A percentile compares a stretch with the other conserved stretches of the same genome.
These are phyloP conservation scores for Urocyon cinereoargenteus DNA, from an alignment of 2,797 vertebrate species.

Conservation along the genomic window DNA sequence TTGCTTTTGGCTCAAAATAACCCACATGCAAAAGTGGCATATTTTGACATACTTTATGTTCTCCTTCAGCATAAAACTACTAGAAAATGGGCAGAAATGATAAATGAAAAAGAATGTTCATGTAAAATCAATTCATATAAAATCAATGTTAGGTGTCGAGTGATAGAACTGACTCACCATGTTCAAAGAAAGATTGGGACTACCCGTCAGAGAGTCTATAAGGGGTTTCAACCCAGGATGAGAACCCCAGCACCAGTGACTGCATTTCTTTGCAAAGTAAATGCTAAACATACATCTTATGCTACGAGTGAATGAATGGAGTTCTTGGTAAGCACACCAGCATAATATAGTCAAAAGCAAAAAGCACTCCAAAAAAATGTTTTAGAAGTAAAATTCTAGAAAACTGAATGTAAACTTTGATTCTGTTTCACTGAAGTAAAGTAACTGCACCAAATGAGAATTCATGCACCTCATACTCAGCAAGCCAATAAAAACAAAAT, in stretches of 20 bases:
- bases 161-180: background rate
- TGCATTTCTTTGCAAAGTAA: background rate
- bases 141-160: background rate
- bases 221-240: accelerated
- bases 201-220: too few species aligned
- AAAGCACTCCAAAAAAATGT: background rate
- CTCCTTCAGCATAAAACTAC: background rate
- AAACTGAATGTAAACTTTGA: background rate
- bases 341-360: background rate
- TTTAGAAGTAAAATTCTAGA: background rate
- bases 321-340: background rate
- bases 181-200: background rate
- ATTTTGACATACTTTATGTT: background rate
- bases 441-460: background rate
- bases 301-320: background rate
- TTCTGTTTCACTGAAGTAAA: background rate
- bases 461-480: background rate
- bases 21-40: background rate
- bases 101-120: background rate
- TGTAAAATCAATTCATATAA: background rate
- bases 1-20: background rate
- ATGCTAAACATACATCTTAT: background rate
- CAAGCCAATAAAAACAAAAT: background rate
- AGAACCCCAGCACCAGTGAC: too few species aligned
- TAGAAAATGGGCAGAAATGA: background rate